Evolutionary conservation across 2,113 vertebrate species (phyloP).

Genomic region (Amphiprion percula): DNA sequence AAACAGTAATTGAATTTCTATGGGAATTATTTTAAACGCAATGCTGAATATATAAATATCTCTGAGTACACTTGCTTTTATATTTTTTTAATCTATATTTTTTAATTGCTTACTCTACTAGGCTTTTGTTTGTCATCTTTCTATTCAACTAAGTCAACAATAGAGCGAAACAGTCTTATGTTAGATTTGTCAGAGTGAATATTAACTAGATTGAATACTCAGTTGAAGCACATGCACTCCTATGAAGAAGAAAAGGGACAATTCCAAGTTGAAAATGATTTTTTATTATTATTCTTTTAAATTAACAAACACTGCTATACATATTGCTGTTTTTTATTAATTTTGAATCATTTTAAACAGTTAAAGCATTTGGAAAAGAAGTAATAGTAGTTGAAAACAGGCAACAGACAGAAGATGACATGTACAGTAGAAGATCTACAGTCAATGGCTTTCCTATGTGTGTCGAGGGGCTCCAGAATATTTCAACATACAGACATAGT

Average conservation of each 20-base stretch:
- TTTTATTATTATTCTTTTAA: slow-evolving; percentile 83
- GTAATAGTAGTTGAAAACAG: slow-evolving; percentile 74
- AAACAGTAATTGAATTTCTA: no score
- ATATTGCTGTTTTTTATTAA: slow-evolving; percentile 88
- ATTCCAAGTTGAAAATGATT: slow-evolving; percentile 69
- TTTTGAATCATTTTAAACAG: slow-evolving; percentile 85
- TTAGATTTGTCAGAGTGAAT: no score
- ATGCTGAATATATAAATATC: no score
- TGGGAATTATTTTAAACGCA: no score
- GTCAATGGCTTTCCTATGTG: slow-evolving; percentile 84
- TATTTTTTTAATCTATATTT: no score
- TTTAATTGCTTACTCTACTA: no score
- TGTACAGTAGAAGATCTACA: slow-evolving; percentile 82
- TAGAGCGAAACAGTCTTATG: no score
- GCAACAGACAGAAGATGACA: slow-evolving; percentile 80
- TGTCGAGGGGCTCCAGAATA: slow-evolving; percentile 71
- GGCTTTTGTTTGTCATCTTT: no score
- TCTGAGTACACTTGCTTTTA: no score
- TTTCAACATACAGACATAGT: slow-evolving; percentile 70
- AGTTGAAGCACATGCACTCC: no score
- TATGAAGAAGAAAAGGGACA: slow-evolving; percentile 13
- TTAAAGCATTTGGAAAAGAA: slow-evolving; percentile 86
- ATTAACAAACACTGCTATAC: slow-evolving; percentile 88
- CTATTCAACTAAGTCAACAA: no score
- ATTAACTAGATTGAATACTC: no score